A percentile compares a stretch with the other conserved stretches of the same genome.
Conservation (phyloP, 2,797 vertebrate species). For the Hozukius guyotensis region DNA sequence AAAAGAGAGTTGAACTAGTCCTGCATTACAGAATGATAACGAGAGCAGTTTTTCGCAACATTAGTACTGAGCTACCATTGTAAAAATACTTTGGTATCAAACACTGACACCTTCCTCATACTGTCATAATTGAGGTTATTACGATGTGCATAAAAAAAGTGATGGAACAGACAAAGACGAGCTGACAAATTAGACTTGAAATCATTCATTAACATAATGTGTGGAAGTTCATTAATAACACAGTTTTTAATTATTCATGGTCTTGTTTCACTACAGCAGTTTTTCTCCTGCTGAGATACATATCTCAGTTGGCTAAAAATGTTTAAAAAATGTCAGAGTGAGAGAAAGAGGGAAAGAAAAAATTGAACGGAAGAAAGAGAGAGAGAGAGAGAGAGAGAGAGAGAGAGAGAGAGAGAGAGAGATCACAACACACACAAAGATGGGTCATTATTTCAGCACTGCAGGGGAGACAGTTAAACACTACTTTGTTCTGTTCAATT, state of each 20-base stretch:
- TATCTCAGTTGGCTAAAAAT: slow-evolving; percentile 85
- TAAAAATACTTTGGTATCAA: background rate
- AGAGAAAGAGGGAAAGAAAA: slow-evolving; percentile 74
- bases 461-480: slow-evolving; percentile 78
- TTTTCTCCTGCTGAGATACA: slow-evolving; percentile 87
- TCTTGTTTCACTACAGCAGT: slow-evolving; percentile 90
- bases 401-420: slow-evolving; percentile 62
- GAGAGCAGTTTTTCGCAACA: background rate
- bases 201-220: slow-evolving; percentile 92
- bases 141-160: slow-evolving; percentile 82
- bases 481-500: slow-evolving; percentile 78
- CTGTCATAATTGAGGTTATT: slow-evolving; percentile 85
- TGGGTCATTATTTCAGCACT: slow-evolving; percentile 79
- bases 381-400: slow-evolving; percentile 69
- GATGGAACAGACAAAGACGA: slow-evolving; percentile 81
- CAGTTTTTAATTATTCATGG: slow-evolving; percentile 93
- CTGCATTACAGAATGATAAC: background rate
- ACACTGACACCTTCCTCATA: slow-evolving; percentile 66
- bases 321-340: background rate
- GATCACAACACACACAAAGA: slow-evolving; percentile 81
- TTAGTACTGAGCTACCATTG: background rate
- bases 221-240: slow-evolving; percentile 91
- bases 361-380: background rate
- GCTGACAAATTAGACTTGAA: slow-evolving; percentile 91
- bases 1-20: background rate